A percentile compares a stretch with the other conserved stretches of the same genome.
phyloP scores from a whole-genome alignment of 2,888 invertebrate genomes.

The Andrena marginata region DNA sequence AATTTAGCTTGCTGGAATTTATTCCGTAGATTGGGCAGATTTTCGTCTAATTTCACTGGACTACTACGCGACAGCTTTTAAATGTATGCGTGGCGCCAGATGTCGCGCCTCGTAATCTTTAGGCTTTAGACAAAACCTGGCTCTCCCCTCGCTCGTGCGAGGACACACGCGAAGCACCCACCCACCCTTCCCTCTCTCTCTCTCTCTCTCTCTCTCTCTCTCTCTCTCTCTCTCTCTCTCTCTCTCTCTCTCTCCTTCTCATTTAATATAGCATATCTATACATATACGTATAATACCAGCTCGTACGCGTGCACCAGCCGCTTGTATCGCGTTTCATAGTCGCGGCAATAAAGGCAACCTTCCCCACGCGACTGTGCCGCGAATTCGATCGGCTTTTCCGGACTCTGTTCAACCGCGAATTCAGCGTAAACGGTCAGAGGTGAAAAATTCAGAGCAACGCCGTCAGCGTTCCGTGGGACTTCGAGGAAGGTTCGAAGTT shows the following conservation, averaged over 20 bases:
- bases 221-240: conserved; percentile 1
- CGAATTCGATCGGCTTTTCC: not conserved
- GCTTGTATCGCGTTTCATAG: conserved; percentile 38
- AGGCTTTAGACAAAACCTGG: conserved; percentile 66
- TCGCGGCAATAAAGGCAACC: conserved; percentile 23
- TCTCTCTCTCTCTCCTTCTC: conserved; percentile 5
- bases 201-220: not conserved
- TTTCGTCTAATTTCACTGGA: too few relatives aligned
- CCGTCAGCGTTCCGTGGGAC: not conserved
- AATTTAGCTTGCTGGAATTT: too few relatives aligned
- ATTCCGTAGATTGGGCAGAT: too few relatives aligned
- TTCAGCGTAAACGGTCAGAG: too few relatives aligned
- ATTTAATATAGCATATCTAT: too few relatives aligned
- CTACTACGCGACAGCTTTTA: conserved; percentile 23
- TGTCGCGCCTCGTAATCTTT: conserved; percentile 78
- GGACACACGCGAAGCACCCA: not conserved
- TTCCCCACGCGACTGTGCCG: not conserved
- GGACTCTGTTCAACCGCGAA: not conserved
- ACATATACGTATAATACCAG: too few relatives aligned
- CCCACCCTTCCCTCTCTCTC: not conserved
- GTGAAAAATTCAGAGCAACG: not conserved
- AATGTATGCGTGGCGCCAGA: conserved; percentile 77
- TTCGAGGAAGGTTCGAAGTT: too few relatives aligned
- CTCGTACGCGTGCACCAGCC: not conserved
- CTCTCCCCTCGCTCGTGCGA: conserved; percentile 37